Conservation (phyloP, 2,113 vertebrate species). For the Butastur rufipennis region DNA sequence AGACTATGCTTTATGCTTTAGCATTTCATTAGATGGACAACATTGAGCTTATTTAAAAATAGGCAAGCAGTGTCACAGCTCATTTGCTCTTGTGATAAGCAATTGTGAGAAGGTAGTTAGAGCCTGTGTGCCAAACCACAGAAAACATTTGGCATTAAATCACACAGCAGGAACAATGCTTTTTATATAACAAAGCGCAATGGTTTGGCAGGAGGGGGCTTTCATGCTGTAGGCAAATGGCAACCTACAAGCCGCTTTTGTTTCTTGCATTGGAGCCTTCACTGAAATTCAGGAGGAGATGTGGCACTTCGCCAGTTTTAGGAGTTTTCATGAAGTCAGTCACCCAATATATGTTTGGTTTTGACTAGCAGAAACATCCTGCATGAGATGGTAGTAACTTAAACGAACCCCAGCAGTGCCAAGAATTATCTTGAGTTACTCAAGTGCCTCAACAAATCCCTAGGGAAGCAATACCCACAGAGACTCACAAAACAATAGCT, state of each 20-base stretch:
- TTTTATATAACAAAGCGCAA: neutral
- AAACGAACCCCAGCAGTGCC: neutral
- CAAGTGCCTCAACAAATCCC: neutral
- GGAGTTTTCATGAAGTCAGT: neutral
- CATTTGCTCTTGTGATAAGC: neutral
- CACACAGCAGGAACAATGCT: neutral
- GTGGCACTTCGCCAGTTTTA: neutral
- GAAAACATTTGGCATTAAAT: neutral
- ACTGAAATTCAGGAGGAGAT: neutral
- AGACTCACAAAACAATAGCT: neutral
- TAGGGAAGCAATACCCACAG: neutral
- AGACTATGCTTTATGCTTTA: neutral
- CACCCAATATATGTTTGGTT: neutral
- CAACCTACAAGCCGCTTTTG: neutral
- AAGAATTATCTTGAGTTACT: neutral
- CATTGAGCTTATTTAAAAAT: conserved; percentile 3
- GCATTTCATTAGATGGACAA: conserved; percentile 40
- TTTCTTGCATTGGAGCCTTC: neutral
- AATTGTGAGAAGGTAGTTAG: neutral
- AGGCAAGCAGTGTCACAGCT: conserved; percentile 30
- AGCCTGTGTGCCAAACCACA: neutral
- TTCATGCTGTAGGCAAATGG: neutral
- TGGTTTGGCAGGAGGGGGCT: neutral
- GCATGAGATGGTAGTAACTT: neutral
- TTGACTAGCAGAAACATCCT: neutral